A percentile compares a stretch with the other conserved stretches of the same genome.
Conservation (phyloP, 2,888 invertebrate species). For the Emesis furor region DNA sequence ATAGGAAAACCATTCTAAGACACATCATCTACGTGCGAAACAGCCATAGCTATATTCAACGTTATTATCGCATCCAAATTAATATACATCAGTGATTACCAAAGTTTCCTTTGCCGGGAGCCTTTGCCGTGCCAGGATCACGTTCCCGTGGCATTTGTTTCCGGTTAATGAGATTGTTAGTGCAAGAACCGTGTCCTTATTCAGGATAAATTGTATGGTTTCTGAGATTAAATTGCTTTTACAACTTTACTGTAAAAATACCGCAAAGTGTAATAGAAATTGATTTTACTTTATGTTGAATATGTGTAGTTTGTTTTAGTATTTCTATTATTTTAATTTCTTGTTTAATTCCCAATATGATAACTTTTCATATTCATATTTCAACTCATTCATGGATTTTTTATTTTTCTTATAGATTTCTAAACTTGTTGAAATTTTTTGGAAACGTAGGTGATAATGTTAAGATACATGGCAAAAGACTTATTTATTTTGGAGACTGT, state of each 20-base stretch:
- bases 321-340: too few species aligned
- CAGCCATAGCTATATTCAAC: not conserved
- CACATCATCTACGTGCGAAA: not conserved
- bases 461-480: too few species aligned
- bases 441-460: too few species aligned
- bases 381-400: too few species aligned
- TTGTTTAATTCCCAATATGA: too few species aligned
- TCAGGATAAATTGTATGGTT: conserved; percentile 20
- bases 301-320: too few species aligned
- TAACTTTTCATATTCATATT: too few species aligned
- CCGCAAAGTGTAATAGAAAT: not conserved
- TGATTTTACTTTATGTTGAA: too few species aligned
- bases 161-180: conserved; percentile 65
- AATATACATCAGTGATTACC: conserved; percentile 21
- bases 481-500: too few species aligned
- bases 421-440: too few species aligned
- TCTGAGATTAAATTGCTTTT: conserved; percentile 13
- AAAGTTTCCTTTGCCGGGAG: conserved; percentile 30
- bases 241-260: conserved; percentile 14
- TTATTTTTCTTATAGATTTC: too few species aligned
- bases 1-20: conserved; percentile 1
- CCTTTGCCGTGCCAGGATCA: conserved; percentile 34
- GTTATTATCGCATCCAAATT: conserved; percentile 40
- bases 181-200: conserved; percentile 16
- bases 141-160: conserved; percentile 36